Evolutionary conservation across 1,140 invertebrate genomes (phyloP).

Genomic region (Drosophila ogumai): DNA sequence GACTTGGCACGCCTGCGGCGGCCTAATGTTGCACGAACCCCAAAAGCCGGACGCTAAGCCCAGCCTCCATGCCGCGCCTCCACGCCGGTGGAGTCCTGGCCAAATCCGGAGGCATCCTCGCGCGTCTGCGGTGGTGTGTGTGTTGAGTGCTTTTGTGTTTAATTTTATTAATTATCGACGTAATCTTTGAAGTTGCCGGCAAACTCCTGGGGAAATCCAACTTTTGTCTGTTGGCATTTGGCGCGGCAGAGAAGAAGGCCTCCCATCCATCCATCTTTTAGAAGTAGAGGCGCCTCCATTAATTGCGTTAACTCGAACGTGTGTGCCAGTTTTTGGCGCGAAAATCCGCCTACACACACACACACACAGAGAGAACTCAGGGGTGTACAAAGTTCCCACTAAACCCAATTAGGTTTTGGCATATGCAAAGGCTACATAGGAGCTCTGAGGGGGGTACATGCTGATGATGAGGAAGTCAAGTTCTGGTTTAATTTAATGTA

Average conservation of each 20-base stretch:
- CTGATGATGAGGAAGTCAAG: conserved; percentile 14
- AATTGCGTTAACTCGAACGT: conserved; percentile 67
- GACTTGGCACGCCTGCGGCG: conserved; percentile 64
- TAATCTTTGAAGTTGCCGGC: conserved; percentile 75
- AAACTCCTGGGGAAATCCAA: conserved; percentile 28
- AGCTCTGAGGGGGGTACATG: not conserved
- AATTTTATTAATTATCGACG: conserved; percentile 81
- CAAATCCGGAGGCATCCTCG: not conserved
- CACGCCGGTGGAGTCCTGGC: not conserved
- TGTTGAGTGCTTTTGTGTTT: conserved; percentile 75
- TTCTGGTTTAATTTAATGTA: conserved; percentile 17
- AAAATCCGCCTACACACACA: conserved; percentile 8
- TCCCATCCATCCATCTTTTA: not conserved
- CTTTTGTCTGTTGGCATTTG: conserved; percentile 31
- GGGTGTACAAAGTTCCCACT: conserved; percentile 9
- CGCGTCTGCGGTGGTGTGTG: conserved; percentile 28
- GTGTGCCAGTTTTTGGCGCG: conserved; percentile 25
- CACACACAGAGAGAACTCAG: conserved; percentile 4
- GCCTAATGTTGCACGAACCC: conserved; percentile 52
- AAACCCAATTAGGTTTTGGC: conserved; percentile 41
- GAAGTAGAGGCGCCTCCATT: conserved; percentile 49
- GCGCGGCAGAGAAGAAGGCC: not conserved
- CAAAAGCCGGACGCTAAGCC: conserved; percentile 4
- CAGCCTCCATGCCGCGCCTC: not conserved
- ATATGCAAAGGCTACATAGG: not conserved